Conservation (phyloP, 2,888 invertebrate species). For the Tridacna gigas region DNA sequence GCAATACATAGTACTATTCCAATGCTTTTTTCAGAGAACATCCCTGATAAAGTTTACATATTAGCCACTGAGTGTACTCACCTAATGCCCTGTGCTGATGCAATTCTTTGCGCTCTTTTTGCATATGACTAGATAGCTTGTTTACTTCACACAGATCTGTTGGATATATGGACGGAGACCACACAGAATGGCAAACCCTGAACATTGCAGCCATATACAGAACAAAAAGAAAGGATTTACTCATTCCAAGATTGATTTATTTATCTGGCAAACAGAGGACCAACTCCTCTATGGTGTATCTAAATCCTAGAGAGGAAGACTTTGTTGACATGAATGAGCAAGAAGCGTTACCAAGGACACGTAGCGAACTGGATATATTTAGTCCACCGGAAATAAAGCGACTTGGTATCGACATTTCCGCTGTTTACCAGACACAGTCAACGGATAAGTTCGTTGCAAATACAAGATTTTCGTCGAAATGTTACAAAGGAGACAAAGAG, state of each 20-base stretch:
- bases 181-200: not conserved
- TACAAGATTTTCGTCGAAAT: slow-evolving; percentile 11
- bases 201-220: slow-evolving; percentile 20
- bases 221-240: slow-evolving; percentile 9
- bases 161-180: not conserved
- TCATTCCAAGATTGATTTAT: slow-evolving; percentile 3
- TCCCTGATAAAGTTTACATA: no score
- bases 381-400: slow-evolving; percentile 10
- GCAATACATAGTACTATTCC: no score
- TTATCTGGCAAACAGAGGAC: not conserved
- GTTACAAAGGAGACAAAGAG: not conserved
- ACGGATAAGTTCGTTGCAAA: slow-evolving; percentile 8
- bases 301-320: slow-evolving; percentile 17
- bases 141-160: not conserved
- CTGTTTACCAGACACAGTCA: slow-evolving; percentile 3
- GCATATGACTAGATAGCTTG: not conserved
- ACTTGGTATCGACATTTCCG: slow-evolving; percentile 18
- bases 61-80: no score
- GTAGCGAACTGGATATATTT: slow-evolving; percentile 17
- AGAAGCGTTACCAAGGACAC: slow-evolving; percentile 2
- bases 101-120: not conserved
- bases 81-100: not conserved
- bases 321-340: slow-evolving; percentile 1
- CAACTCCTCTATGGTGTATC: slow-evolving; percentile 16
- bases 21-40: no score